These are phyloP conservation scores for Oreochromis grahami DNA, from an alignment of 2,797 vertebrate genomes.

Conservation along the genomic window DNA sequence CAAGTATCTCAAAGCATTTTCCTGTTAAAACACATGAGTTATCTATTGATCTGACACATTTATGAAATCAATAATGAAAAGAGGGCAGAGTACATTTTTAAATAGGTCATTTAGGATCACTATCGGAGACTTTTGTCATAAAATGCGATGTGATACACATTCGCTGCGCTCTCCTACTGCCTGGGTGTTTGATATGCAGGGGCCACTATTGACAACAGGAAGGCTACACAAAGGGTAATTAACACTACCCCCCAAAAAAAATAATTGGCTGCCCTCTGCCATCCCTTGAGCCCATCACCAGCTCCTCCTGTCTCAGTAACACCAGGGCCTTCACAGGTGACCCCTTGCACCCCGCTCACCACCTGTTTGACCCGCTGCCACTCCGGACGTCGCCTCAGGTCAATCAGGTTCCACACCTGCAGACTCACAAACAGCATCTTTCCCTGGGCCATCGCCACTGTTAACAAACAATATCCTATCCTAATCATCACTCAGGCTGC, in stretches of 20 bases:
- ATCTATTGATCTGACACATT: conserved; percentile 33
- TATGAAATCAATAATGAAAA: conserved; percentile 45
- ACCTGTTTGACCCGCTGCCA: not conserved
- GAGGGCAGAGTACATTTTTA: conserved; percentile 19
- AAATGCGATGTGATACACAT: not conserved
- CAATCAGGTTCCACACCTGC: not conserved
- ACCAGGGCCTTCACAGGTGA: not conserved
- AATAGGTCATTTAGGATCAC: conserved; percentile 15
- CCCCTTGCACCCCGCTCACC: not conserved
- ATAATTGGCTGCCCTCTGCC: not conserved
- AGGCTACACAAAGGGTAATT: not conserved
- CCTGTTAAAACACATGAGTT: conserved; percentile 8
- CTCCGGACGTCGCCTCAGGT: not conserved
- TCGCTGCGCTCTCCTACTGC: not conserved
- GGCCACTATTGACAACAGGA: not conserved
- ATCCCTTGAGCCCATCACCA: not conserved
- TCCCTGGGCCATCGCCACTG: not conserved
- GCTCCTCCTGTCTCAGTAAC: not conserved
- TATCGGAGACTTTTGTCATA: not conserved
- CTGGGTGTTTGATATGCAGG: not conserved
- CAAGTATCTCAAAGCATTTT: not conserved
- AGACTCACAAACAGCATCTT: not conserved
- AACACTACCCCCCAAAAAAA: not conserved
- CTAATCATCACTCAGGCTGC: not conserved
- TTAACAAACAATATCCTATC: not conserved